Conservation (phyloP, 2,113 vertebrate genomes). For the Phalacrocorax pelagicus region DNA sequence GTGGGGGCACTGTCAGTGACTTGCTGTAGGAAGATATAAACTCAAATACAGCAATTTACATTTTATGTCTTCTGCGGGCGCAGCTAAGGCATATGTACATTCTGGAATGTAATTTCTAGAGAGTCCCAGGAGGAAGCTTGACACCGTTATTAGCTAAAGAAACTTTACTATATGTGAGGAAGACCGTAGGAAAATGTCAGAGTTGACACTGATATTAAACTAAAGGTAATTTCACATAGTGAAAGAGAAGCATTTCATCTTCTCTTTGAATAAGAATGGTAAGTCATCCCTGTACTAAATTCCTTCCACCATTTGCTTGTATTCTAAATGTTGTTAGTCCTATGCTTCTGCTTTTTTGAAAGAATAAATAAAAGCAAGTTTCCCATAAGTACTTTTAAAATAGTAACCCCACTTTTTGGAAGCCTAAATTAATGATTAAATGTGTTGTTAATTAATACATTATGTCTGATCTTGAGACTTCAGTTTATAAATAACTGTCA, state of each 20-base stretch:
- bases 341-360: neutral
- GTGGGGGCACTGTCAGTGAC: conserved; percentile 24
- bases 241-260: conserved; percentile 29
- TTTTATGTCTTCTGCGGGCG: conserved; percentile 40
- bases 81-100: conserved; percentile 23
- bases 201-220: conserved; percentile 45
- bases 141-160: conserved; percentile 35
- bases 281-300: conserved; percentile 10
- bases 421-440: neutral
- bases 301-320: conserved; percentile 13
- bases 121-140: conserved; percentile 40
- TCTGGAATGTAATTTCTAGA: conserved; percentile 13
- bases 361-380: neutral
- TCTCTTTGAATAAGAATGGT: conserved; percentile 18
- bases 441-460: neutral
- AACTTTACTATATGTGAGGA: conserved; percentile 38
- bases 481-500: neutral
- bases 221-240: conserved; percentile 47
- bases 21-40: conserved; percentile 30
- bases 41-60: conserved; percentile 63
- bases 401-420: neutral
- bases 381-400: neutral
- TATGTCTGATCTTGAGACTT: neutral
- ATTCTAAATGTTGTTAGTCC: conserved; percentile 4
- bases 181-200: neutral